Percentiles rank a stretch among this genome's conserved stretches.
Evolutionary conservation across 2,797 vertebrate species (phyloP).

Genomic region (Lithobates sylvaticus): DNA sequence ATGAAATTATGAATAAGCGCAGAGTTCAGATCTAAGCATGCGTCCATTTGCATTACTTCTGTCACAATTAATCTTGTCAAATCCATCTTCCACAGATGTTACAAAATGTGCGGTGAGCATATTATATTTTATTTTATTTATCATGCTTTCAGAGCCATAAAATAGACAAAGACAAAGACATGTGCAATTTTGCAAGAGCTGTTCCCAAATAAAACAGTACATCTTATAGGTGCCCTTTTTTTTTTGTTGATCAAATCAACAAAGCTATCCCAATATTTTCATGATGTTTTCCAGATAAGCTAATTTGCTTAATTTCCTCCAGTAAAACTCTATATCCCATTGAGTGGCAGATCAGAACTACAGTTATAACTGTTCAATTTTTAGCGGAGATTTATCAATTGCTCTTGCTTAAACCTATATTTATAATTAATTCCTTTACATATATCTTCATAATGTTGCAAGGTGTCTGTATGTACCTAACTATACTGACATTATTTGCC

Average conservation of each 20-base stretch:
- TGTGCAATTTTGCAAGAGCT: not conserved
- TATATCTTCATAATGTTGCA: slow-evolving; percentile 8
- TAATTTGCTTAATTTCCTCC: slow-evolving; percentile 26
- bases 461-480: slow-evolving; percentile 53
- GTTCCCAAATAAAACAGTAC: slow-evolving; percentile 3
- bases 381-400: slow-evolving; percentile 39
- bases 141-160: not conserved
- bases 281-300: slow-evolving; percentile 28
- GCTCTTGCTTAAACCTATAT: slow-evolving; percentile 31
- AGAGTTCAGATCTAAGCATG: not conserved
- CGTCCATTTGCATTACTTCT: not conserved
- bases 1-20: slow-evolving; percentile 24
- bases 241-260: slow-evolving; percentile 15
- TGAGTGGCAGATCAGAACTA: slow-evolving; percentile 25
- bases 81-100: not conserved
- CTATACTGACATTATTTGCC: slow-evolving; percentile 50
- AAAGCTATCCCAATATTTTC: slow-evolving; percentile 46
- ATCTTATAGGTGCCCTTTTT: slow-evolving; percentile 18
- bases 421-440: slow-evolving; percentile 45
- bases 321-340: slow-evolving; percentile 36
- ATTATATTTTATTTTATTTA: not conserved
- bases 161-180: not conserved
- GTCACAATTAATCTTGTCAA: slow-evolving; percentile 19
- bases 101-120: slow-evolving; percentile 2
- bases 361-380: slow-evolving; percentile 25